Evolutionary conservation across 2,113 vertebrate species (phyloP), one percentile per base, ranked within the genome.

Genomic region (Chiloscyllium plagiosum): DNA sequence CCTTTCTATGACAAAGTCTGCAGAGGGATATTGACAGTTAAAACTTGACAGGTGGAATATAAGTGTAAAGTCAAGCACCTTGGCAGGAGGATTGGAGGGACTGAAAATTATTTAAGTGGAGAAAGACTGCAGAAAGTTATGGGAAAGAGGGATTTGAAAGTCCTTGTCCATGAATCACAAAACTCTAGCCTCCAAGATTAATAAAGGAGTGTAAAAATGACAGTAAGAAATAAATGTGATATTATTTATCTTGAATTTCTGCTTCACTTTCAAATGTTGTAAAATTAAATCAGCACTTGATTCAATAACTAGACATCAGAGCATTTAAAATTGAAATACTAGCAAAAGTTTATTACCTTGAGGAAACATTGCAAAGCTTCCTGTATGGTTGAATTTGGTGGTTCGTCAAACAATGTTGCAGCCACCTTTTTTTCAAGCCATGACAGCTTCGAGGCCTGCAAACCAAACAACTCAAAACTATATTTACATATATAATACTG

Each of bases 351-450:
- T 42, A 37, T 92, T 96, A 99, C 99, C 98, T 99, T 99, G 1
- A 99, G 98, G 96, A 99, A 99, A 96, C 99, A 98, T 86, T 97
- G 97, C 94, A 99, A 96, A 89, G 99, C 98, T 78, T 99, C 99
- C 96, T 98, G 97, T 90, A 99, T 90, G 26, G 98, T 98, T 96
- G 99, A 98, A 96, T 97, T 98, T n/a, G 99, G 99, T 96, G 98
- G 98, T 96, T 98, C 97, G 95, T 98, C 98, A 98, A 99, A 99
- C 50, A 99, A 97, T 96, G 99, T 98, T 96, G 98, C 96, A 96
- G 99, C 99, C 96, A 99, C 98, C 97, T 99, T 99, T 96, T 98
- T 99, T 97, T 99, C 99, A 96, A 99, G 97, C 99, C 99, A 99
- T 6, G 98, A 99, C 96, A 99, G 97, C 97, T 98, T 98, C 95